These are phyloP conservation scores for Corythornis madagascariensis DNA, from an alignment of 2,113 vertebrate genomes.

Conservation along the genomic window DNA sequence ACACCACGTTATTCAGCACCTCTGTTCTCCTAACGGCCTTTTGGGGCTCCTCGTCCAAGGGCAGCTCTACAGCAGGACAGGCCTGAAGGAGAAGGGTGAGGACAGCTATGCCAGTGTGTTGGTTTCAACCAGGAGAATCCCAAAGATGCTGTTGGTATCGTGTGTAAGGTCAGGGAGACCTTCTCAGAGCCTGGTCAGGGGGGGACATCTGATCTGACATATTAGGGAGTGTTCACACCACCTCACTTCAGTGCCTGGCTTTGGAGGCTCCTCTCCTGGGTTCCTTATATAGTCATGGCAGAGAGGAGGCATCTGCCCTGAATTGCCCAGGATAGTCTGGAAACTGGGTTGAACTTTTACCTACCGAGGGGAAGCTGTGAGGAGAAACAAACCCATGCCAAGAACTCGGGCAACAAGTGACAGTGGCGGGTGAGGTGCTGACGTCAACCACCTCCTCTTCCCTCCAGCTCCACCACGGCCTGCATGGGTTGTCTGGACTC, in stretches of 20 bases:
- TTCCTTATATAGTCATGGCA: slow-evolving; percentile 17
- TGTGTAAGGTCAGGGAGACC: not conserved
- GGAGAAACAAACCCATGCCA: not conserved
- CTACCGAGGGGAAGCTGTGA: not conserved
- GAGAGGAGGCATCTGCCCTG: not conserved
- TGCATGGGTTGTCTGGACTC: not conserved
- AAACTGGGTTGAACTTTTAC: slow-evolving; percentile 2
- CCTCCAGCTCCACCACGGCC: not conserved
- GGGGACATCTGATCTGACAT: not conserved
- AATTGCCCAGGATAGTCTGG: not conserved
- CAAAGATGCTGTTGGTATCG: not conserved
- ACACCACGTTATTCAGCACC: not conserved
- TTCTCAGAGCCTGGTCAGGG: not conserved
- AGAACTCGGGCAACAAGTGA: not conserved
- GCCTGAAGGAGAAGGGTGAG: not conserved
- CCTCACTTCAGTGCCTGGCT: not conserved
- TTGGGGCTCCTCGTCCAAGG: not conserved
- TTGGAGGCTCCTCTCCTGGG: not conserved
- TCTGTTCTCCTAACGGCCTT: not conserved
- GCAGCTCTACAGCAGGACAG: not conserved
- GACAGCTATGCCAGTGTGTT: not conserved
- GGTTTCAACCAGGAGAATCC: not conserved
- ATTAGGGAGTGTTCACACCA: not conserved
- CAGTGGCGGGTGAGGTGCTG: not conserved
- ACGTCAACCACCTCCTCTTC: not conserved